phyloP scores from a whole-genome alignment of 1,140 invertebrate species.

The Hyposmocoma kahamanoa region DNA sequence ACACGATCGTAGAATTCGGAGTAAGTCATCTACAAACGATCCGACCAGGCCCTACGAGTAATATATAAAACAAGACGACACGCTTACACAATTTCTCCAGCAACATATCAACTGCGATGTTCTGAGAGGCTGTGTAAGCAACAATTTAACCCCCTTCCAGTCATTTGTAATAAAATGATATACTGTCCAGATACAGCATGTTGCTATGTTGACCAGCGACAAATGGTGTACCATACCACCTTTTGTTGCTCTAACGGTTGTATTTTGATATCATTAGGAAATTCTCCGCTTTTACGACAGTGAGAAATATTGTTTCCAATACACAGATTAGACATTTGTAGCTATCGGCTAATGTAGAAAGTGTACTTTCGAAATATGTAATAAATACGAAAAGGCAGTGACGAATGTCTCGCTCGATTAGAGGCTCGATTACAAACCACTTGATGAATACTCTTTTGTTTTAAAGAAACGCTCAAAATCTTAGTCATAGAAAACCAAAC shows the following conservation, averaged over 20 bases:
- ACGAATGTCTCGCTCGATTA: conserved; percentile 36
- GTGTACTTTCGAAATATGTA: conserved; percentile 32
- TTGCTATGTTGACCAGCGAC: no score
- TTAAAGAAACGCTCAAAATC: neutral
- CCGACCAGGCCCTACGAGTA: no score
- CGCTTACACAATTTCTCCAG: no score
- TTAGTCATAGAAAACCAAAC: neutral
- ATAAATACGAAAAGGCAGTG: conserved; percentile 35
- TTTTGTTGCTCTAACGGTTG: conserved; percentile 60
- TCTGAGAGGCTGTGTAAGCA: no score
- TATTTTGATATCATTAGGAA: conserved; percentile 63
- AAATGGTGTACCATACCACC: conserved; percentile 36
- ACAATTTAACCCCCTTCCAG: no score
- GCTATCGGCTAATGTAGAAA: conserved; percentile 41
- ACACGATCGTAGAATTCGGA: no score
- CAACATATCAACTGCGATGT: no score
- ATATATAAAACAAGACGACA: no score
- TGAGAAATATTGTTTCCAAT: conserved; percentile 55
- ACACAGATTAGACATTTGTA: conserved; percentile 49
- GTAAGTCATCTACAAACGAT: no score
- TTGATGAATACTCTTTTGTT: neutral
- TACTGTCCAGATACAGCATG: no score
- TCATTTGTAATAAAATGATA: no score
- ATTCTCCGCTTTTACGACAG: conserved; percentile 46
- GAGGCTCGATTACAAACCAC: conserved; percentile 19